phyloP scores from a whole-genome alignment of 2,888 invertebrate species.

The Lithophane semibrunnea region DNA sequence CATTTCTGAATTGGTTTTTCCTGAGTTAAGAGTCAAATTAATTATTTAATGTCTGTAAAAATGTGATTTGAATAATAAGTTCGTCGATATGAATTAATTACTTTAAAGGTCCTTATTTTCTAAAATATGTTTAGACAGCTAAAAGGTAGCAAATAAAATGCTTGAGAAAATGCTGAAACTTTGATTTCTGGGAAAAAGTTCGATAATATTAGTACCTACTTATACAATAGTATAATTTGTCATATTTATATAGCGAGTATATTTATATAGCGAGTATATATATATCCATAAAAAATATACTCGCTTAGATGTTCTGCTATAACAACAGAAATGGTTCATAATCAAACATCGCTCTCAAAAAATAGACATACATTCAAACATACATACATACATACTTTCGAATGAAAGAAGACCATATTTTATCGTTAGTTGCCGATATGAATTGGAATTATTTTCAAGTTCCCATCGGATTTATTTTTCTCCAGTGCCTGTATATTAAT shows the following conservation, averaged over 20 bases:
- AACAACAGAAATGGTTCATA: no score
- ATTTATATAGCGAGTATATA: not conserved
- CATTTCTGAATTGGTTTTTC: slow-evolving; percentile 27
- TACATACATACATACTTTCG: no score
- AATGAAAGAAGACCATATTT: not conserved
- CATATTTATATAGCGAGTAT: not conserved
- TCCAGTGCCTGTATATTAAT: not conserved
- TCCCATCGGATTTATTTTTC: not conserved
- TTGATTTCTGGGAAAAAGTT: not conserved
- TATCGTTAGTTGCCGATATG: not conserved
- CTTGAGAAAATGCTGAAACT: not conserved
- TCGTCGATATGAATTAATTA: not conserved
- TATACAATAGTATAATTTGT: not conserved
- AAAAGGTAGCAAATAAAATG: not conserved
- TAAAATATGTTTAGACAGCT: not conserved
- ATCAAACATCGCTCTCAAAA: no score
- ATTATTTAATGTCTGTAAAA: not conserved
- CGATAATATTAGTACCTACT: not conserved
- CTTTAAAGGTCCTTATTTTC: not conserved
- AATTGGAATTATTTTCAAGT: not conserved
- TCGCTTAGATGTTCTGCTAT: not conserved
- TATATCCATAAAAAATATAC: not conserved
- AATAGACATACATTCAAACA: no score
- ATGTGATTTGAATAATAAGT: not conserved
- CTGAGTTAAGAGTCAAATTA: slow-evolving; percentile 11